These are phyloP conservation scores for Oreohelix idahoensis DNA, from an alignment of 1,140 invertebrate species.

Conservation along the genomic window DNA sequence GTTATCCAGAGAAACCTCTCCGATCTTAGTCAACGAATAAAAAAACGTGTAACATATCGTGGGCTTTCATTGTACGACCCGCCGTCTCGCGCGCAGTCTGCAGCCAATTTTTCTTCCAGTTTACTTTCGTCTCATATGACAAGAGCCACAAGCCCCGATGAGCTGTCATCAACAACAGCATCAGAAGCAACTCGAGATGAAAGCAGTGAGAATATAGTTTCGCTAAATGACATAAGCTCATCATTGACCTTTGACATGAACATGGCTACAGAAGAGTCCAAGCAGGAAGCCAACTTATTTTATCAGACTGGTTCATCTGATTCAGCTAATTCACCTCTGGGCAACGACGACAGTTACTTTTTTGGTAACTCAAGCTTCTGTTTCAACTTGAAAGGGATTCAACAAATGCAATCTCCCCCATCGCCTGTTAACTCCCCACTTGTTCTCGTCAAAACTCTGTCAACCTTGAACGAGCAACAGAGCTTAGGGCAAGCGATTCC, in stretches of 20 bases:
- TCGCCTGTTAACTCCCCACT: not conserved
- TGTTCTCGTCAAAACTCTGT: not conserved
- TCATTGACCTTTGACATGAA: not conserved
- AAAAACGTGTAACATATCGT: slow-evolving; percentile 83
- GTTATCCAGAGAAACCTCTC: slow-evolving; percentile 85
- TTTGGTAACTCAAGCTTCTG: not conserved
- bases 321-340: not conserved
- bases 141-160: not conserved
- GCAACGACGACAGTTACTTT: not conserved
- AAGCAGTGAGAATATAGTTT: not conserved
- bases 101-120: not conserved
- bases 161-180: not conserved
- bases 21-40: slow-evolving; percentile 85
- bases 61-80: slow-evolving; percentile 49
- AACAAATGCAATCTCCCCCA: not conserved
- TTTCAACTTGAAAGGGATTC: too few species aligned
- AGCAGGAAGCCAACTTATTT: not conserved
- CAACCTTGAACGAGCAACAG: slow-evolving; percentile 43
- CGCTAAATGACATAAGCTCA: not conserved
- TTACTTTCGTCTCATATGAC: not conserved
- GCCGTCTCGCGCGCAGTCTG: slow-evolving; percentile 22
- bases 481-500: too few species aligned
- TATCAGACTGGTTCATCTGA: not conserved
- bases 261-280: not conserved
- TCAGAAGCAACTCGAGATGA: not conserved